These are phyloP conservation scores for Neogale vison DNA, from an alignment of 2,113 vertebrate genomes.

Conservation along the genomic window DNA sequence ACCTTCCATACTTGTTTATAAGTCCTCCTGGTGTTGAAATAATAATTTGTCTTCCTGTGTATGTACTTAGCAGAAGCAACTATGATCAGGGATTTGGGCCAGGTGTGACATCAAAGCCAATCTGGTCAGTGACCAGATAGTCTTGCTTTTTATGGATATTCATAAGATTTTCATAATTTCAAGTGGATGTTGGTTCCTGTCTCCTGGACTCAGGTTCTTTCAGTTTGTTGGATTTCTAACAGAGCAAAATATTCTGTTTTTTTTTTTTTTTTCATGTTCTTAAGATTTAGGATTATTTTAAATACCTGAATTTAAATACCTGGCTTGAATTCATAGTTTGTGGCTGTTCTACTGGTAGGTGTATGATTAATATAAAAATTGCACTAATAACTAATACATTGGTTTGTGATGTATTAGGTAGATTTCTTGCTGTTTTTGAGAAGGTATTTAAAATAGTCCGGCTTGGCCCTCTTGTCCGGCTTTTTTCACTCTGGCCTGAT, in stretches of 20 bases:
- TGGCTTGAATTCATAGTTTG: not conserved
- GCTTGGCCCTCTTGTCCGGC: not conserved
- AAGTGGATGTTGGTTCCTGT: not conserved
- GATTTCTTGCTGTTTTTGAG: conserved; percentile 28
- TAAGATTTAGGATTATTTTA: not conserved
- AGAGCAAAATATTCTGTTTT: not conserved
- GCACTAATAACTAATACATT: not conserved
- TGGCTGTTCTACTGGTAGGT: conserved; percentile 37
- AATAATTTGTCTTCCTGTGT: conserved; percentile 29
- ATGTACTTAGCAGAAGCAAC: not conserved
- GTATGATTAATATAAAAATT: conserved; percentile 45
- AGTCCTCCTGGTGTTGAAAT: not conserved
- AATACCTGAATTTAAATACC: not conserved
- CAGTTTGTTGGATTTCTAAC: not conserved
- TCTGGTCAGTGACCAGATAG: not conserved
- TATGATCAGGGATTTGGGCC: not conserved
- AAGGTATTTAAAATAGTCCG: conserved; percentile 14
- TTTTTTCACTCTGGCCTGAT: not conserved
- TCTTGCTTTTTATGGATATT: not conserved
- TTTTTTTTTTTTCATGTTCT: not conserved
- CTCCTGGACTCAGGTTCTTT: not conserved
- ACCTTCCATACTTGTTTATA: conserved; percentile 18
- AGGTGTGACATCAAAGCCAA: not conserved
- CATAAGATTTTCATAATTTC: conserved; percentile 1
- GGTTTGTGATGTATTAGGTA: not conserved